Percentiles rank a stretch among this genome's conserved stretches.
These are phyloP conservation scores for Protosalanx chinensis DNA, from an alignment of 2,797 vertebrate genomes.

Conservation along the genomic window DNA sequence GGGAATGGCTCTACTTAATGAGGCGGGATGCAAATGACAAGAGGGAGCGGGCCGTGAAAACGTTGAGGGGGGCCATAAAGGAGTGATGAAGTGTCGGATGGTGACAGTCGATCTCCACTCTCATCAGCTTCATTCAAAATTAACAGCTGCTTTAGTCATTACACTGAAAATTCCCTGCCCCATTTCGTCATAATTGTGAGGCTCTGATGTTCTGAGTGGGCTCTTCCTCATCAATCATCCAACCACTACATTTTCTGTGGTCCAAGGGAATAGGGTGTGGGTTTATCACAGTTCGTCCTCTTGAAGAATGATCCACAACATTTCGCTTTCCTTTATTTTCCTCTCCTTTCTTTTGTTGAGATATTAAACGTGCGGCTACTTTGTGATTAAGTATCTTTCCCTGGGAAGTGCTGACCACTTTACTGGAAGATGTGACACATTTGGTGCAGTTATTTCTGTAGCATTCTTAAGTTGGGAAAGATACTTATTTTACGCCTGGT, in stretches of 20 bases:
- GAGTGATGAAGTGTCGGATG: conserved; percentile 68
- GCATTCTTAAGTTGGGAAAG: conserved; percentile 53
- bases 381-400: conserved; percentile 64
- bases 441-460: conserved; percentile 69
- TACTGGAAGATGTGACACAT: conserved; percentile 65
- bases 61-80: conserved; percentile 75
- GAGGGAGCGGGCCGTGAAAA: conserved; percentile 66
- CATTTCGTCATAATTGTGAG: conserved; percentile 72
- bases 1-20: conserved; percentile 72
- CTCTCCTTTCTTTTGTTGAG: conserved; percentile 63
- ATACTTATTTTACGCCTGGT: conserved; percentile 35
- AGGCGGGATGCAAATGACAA: conserved; percentile 76
- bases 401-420: conserved; percentile 72
- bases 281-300: conserved; percentile 54
- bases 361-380: conserved; percentile 59
- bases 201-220: conserved; percentile 61
- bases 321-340: conserved; percentile 53
- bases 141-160: conserved; percentile 75
- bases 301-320: conserved; percentile 66
- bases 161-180: conserved; percentile 69
- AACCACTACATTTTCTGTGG: conserved; percentile 58
- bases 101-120: conserved; percentile 74
- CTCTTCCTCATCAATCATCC: conserved; percentile 66
- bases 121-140: conserved; percentile 76
- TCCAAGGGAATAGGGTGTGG: conserved; percentile 44